Conservation (phyloP, 2,113 vertebrate genomes). For the Rhinolophus sinicus region DNA sequence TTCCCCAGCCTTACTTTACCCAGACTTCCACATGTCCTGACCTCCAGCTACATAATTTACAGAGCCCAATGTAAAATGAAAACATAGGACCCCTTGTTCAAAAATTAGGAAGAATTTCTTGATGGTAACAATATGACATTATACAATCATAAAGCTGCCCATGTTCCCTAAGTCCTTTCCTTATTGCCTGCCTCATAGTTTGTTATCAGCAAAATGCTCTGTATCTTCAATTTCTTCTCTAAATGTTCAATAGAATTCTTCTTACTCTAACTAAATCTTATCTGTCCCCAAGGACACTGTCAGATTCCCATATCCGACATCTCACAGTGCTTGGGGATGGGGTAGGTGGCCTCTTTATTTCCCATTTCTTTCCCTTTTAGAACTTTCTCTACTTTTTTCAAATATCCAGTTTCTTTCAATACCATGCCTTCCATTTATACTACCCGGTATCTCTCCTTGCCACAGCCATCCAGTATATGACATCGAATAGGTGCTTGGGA, state of each 20-base stretch:
- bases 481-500: not conserved
- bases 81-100: not conserved
- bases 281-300: not conserved
- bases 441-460: not conserved
- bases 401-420: not conserved
- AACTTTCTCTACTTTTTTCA: not conserved
- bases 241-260: not conserved
- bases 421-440: not conserved
- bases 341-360: not conserved
- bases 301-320: not conserved
- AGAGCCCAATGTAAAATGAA: not conserved
- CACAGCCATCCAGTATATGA: rapidly evolving
- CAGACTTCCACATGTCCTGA: not conserved
- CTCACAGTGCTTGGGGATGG: not conserved
- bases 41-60: not conserved
- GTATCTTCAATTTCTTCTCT: not conserved
- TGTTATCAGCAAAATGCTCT: not conserved
- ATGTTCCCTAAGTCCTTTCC: not conserved
- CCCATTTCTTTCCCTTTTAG: not conserved
- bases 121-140: not conserved
- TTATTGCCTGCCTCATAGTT: not conserved
- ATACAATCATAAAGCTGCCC: rapidly evolving
- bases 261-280: not conserved
- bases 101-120: not conserved
- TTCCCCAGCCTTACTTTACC: not conserved